Base-by-base conservation (phyloP, 1,140 invertebrate genomes). In the Popillia japonica region DNA sequence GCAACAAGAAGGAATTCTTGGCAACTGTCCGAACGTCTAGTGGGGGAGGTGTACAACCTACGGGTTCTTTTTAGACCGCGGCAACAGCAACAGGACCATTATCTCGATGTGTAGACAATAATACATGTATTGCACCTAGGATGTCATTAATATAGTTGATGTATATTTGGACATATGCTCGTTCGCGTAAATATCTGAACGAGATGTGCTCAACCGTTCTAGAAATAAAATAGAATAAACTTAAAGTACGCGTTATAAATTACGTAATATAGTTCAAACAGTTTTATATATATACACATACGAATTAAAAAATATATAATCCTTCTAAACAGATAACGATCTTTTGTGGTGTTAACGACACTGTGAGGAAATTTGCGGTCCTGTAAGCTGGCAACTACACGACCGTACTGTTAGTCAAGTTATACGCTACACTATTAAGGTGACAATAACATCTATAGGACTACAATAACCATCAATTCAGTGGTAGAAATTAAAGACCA, bases 381-480 rank as follows among this genome's bases (percentile, higher is more conserved):
- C 48, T 17, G 14, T 14, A 34, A 14, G 48, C 48, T 17, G 42
- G 48, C 10, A 55, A 55, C n/a, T 55, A 55, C 48, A 55, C 48
- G 48, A 17, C 17, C 48, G 17, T 55, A 55, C 48, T 55, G 48
- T 55, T 55, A 55, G 0, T 7, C 61, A 14, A 68, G 27, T 68
- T 68, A 68, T 68, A 27, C 17, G 61, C 61, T 68, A 68, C 61
- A 68, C 61, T 22, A 34, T 34, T 34, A 34, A 68, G 11, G 61
- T 68, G 61, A 68, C 61, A 68, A 68, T 68, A 68, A 68, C 61
- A 68, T 68, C 61, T 34, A 68, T 68, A 68, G 4, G 9, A 11
- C 27, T 17, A 34, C 61, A 68, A 68, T 68, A 68, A 68, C 61
- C 61, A 68, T 68, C 61, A 68, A 68, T 68, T 68, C 61, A 6